Base-by-base conservation (phyloP, 2,797 vertebrate species). In the Chrosomus eos region DNA sequence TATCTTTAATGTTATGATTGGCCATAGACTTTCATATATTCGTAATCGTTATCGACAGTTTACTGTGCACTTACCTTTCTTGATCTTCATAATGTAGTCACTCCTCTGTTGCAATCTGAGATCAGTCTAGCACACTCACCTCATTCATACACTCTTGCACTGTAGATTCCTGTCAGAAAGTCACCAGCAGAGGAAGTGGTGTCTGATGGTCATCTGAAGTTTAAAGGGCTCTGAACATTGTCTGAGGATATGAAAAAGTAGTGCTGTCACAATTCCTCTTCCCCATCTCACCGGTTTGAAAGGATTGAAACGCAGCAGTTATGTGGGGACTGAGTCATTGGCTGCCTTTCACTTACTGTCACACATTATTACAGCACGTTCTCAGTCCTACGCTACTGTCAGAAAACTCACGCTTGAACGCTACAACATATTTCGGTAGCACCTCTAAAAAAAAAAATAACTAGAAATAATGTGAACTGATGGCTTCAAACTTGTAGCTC, bases 271-370 rank as follows among this genome's bases (percentile, higher is more conserved):
- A 81, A 80, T 77, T 86, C 71, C 71, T 68, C 62, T 82, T 85
- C 55, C 64, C 75, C 55, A 31, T 60, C 19, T 72, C 55, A 58
- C 67, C 21, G 73, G 64, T 87, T 83, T 81, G 81, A 80, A 82
- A 81, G 33, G 53, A 82, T 26, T 83, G 83, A 62, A 81, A 53
- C 70, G 77, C 64, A 72, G 70, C 66, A 86, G 80, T 81, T 66
- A 79, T 85, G 74, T 73, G 72, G 62, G 55, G 79, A 19, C 75
- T 88, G 84, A 88, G 64, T 83, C 82, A 87, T 66, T 40, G 60
- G n/a, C 62, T 78, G 53, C 84, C 67, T 75, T 71, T 77, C 90
- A 95, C 94, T 95, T 90, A 95, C 94, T 93, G 55, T 83, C 71
- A 77, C 67, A 85, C 76, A 68, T 76, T 48, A 48, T 16, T 68